Evolutionary conservation across 2,113 vertebrate genomes (phyloP).

Genomic region (Monarcha castaneiventris): DNA sequence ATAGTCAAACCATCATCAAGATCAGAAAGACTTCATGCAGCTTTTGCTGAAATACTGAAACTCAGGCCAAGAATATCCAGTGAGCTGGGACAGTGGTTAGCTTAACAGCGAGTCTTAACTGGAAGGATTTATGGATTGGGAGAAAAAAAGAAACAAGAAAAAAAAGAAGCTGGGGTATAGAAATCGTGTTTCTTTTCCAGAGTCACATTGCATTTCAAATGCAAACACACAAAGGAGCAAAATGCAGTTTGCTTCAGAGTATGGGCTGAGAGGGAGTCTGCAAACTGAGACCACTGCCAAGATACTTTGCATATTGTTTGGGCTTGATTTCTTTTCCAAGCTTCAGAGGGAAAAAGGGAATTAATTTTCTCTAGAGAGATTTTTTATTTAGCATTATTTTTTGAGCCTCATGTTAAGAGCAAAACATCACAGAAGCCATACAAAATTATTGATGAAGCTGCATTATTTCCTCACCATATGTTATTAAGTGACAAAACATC

Average conservation of each 20-base stretch:
- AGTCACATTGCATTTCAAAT: background rate
- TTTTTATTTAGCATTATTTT: background rate
- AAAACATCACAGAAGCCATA: background rate
- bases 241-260: background rate
- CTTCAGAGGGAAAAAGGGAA: background rate
- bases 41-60: background rate
- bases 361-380: background rate
- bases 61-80: background rate
- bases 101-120: background rate
- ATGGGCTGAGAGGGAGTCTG: background rate
- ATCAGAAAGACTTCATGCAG: background rate
- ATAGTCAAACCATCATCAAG: background rate
- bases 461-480: background rate
- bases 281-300: background rate
- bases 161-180: background rate
- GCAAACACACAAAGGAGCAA: background rate
- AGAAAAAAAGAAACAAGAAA: background rate
- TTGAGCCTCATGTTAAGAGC: background rate
- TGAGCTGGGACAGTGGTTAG: background rate
- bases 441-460: background rate
- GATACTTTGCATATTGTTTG: background rate
- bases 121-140: background rate
- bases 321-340: background rate
- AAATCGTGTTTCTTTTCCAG: background rate
- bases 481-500: conserved; percentile 43